Evolutionary conservation across 2,888 invertebrate genomes (phyloP).

Genomic region (Torymus aiolomorphi): DNA sequence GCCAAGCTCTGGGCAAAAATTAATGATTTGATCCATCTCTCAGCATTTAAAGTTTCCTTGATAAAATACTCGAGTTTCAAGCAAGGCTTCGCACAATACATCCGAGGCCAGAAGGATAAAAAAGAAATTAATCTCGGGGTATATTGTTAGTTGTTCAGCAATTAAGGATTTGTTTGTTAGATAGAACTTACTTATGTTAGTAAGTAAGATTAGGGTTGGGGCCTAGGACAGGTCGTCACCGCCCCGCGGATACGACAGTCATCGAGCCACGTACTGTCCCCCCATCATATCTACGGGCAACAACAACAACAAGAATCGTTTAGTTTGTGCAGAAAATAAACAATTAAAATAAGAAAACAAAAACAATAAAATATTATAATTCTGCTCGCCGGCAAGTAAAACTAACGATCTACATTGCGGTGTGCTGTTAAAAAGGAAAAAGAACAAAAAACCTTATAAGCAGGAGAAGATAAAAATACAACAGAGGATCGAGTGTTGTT

Average conservation of each 20-base stretch:
- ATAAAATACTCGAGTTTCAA: slow-evolving; percentile 49
- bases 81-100: slow-evolving; percentile 73
- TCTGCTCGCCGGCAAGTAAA: slow-evolving; percentile 47
- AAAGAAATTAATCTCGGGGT: slow-evolving; percentile 64
- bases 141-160: slow-evolving; percentile 69
- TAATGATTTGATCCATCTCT: slow-evolving; percentile 43
- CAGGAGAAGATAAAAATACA: slow-evolving; percentile 33
- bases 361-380: slow-evolving; percentile 41
- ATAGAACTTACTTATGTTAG: slow-evolving; percentile 76
- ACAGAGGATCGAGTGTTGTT: slow-evolving; percentile 33
- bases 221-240: slow-evolving; percentile 77
- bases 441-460: slow-evolving; percentile 39
- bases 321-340: slow-evolving; percentile 76
- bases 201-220: slow-evolving; percentile 76
- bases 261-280: slow-evolving; percentile 79
- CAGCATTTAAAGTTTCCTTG: slow-evolving; percentile 13
- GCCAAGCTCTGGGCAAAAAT: slow-evolving; percentile 49
- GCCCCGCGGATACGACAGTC: slow-evolving; percentile 81
- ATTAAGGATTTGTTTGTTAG: slow-evolving; percentile 73
- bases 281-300: slow-evolving; percentile 79
- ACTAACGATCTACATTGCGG: slow-evolving; percentile 50
- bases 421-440: slow-evolving; percentile 33
- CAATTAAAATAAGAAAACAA: slow-evolving; percentile 42
- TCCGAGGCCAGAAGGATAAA: slow-evolving; percentile 67
- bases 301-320: slow-evolving; percentile 72